phyloP scores from a whole-genome alignment of 2,113 vertebrate genomes.

The Oreocharis arfaki region DNA sequence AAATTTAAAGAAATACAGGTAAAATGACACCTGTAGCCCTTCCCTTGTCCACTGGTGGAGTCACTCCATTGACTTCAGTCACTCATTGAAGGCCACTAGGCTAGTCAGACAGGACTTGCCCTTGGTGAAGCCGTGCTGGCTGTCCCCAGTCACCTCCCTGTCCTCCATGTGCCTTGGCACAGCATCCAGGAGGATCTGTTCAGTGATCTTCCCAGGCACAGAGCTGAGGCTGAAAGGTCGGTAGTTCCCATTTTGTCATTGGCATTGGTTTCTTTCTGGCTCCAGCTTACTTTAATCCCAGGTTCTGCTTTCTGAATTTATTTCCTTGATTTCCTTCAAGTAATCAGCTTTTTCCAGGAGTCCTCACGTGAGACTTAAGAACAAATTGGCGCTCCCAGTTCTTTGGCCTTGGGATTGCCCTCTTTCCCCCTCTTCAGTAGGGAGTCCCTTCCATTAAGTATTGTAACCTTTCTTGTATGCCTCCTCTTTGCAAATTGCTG shows the following conservation, averaged over 20 bases:
- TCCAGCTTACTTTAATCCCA: background rate
- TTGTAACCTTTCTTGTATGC: conserved; percentile 42
- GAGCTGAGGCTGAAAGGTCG: background rate
- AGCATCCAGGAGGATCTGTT: background rate
- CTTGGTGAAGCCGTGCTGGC: background rate
- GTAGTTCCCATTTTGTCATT: background rate
- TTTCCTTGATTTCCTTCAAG: background rate
- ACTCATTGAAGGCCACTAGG: background rate
- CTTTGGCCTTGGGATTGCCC: background rate
- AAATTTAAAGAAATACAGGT: background rate
- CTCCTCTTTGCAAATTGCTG: conserved; percentile 56
- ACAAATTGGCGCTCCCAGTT: background rate
- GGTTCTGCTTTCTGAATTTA: background rate
- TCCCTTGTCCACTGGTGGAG: background rate
- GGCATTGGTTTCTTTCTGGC: background rate
- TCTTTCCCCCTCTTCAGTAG: background rate
- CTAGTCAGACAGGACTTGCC: background rate
- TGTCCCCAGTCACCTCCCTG: background rate
- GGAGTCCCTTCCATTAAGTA: background rate
- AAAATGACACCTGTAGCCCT: background rate
- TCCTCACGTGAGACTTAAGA: background rate
- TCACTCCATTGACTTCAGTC: no score
- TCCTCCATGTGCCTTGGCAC: background rate
- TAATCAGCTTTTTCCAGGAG: background rate
- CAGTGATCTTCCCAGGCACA: background rate